These are phyloP conservation scores for Babylonia areolata DNA, from an alignment of 1,140 invertebrate species.

Conservation along the genomic window DNA sequence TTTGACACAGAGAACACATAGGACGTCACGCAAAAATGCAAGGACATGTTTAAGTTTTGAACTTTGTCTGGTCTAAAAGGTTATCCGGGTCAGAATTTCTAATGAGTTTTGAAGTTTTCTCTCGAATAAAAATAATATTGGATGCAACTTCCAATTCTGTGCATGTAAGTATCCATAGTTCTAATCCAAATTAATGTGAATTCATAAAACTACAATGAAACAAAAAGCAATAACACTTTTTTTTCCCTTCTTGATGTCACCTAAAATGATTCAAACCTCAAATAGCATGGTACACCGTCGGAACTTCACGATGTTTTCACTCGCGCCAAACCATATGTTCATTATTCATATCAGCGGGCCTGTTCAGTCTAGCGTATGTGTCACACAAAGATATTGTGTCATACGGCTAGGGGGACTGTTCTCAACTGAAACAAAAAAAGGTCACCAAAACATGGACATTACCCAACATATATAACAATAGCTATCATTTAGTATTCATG, in stretches of 20 bases:
- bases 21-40: background rate
- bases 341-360: slow-evolving; percentile 44
- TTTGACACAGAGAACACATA: slow-evolving; percentile 3
- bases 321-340: slow-evolving; percentile 41
- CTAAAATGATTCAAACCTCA: slow-evolving; percentile 37
- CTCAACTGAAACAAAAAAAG: slow-evolving; percentile 40
- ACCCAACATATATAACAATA: too few species aligned
- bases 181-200: background rate
- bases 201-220: background rate
- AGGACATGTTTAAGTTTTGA: too few species aligned
- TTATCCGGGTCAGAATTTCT: too few species aligned
- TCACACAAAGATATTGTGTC: slow-evolving; percentile 37
- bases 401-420: slow-evolving; percentile 34
- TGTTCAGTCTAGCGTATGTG: slow-evolving; percentile 36
- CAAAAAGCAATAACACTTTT: background rate
- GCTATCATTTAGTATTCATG: too few species aligned
- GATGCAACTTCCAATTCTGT: background rate
- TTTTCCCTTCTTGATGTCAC: background rate
- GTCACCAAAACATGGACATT: slow-evolving; percentile 14
- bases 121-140: background rate
- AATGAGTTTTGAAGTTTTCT: too few species aligned
- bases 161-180: slow-evolving; percentile 26
- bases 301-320: slow-evolving; percentile 41
- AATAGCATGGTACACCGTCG: slow-evolving; percentile 43
- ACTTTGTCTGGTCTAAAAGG: too few species aligned